These are phyloP conservation scores for Hiodon tergisus DNA, from an alignment of 2,113 vertebrate genomes.

Conservation along the genomic window DNA sequence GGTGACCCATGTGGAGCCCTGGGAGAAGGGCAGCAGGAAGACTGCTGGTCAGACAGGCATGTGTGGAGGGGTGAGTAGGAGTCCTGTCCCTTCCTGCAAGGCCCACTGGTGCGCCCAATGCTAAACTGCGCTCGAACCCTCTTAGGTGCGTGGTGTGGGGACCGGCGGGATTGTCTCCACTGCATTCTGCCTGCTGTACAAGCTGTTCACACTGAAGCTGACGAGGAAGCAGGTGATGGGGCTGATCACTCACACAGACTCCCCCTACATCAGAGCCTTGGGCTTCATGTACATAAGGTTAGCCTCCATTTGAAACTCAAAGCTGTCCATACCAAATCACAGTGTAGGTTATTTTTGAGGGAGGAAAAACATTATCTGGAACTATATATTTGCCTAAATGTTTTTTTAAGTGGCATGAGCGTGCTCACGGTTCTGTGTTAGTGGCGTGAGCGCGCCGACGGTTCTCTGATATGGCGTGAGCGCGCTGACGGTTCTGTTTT, in stretches of 20 bases:
- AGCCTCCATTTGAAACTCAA: slow-evolving; percentile 27
- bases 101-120: no score
- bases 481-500: background rate
- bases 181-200: slow-evolving; percentile 95
- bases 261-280: slow-evolving; percentile 95
- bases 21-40: slow-evolving; percentile 98
- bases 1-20: slow-evolving; percentile 92
- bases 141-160: slow-evolving; percentile 91
- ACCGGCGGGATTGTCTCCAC: slow-evolving; percentile 98
- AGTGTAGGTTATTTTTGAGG: background rate
- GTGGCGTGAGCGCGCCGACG: no score
- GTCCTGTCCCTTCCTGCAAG: slow-evolving; percentile 77
- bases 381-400: no score
- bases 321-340: background rate
- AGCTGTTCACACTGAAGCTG: slow-evolving; percentile 95
- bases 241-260: slow-evolving; percentile 95
- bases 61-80: slow-evolving; percentile 99
- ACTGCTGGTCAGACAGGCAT: slow-evolving; percentile 99
- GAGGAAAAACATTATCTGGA: no score
- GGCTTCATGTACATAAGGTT: slow-evolving; percentile 99
- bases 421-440: background rate
- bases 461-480: no score
- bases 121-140: no score
- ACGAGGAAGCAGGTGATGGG: slow-evolving; percentile 99
- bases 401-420: background rate